phyloP scores from a whole-genome alignment of 2,113 vertebrate genomes.

The Terrapene triunguis region DNA sequence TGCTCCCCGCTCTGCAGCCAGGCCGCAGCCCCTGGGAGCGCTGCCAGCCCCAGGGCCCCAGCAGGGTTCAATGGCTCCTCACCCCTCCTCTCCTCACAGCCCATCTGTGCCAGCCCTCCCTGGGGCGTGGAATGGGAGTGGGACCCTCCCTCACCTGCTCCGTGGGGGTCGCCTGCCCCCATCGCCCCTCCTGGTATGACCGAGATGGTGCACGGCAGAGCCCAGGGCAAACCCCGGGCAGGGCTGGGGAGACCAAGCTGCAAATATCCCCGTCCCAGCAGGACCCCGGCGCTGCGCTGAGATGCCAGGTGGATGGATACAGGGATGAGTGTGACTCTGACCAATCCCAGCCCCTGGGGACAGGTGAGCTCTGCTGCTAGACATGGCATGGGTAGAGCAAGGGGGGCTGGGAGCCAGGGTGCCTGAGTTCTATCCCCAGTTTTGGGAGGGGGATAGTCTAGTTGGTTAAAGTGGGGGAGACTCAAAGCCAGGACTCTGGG shows the following conservation, averaged over 20 bases:
- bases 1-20: not conserved
- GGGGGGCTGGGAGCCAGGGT: not conserved
- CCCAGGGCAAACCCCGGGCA: not conserved
- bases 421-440: no score
- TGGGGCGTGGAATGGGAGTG: no score
- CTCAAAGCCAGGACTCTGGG: no score
- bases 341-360: not conserved
- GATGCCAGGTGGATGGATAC: not conserved
- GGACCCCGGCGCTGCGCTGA: not conserved
- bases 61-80: not conserved
- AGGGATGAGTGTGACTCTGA: not conserved
- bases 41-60: not conserved
- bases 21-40: not conserved
- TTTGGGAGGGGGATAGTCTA: no score
- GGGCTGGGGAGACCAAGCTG: not conserved
- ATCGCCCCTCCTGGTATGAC: not conserved
- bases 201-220: not conserved
- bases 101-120: not conserved
- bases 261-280: not conserved
- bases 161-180: not conserved
- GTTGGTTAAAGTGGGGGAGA: accelerated
- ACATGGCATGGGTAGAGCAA: not conserved
- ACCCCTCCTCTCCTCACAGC: not conserved
- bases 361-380: not conserved
- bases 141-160: not conserved